These are phyloP conservation scores for Lamellibrachia luymesi DNA, from an alignment of 1,140 invertebrate species.

Conservation along the genomic window DNA sequence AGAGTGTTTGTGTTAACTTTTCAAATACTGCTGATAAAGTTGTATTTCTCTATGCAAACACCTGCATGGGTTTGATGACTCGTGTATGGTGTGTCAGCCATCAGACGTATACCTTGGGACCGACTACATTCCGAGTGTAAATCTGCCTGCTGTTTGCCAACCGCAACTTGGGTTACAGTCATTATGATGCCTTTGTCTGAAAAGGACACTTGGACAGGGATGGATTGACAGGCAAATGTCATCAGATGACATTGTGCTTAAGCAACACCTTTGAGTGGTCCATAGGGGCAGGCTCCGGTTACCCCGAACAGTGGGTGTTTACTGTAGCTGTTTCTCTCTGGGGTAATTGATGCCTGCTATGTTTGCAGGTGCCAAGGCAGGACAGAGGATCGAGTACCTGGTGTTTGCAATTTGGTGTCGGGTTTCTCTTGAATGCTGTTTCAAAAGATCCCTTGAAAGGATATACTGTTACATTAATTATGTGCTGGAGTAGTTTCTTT, in stretches of 20 bases:
- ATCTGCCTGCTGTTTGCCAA: not conserved
- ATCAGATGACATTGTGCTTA: not conserved
- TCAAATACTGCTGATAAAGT: not conserved
- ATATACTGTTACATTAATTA: not conserved
- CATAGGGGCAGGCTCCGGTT: not conserved
- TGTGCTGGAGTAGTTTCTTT: not conserved
- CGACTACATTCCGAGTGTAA: not conserved
- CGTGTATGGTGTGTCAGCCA: not conserved
- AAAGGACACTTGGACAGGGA: not conserved
- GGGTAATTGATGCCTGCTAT: constrained; percentile 4
- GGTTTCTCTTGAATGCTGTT: not conserved
- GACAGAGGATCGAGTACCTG: not conserved
- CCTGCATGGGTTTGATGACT: not conserved
- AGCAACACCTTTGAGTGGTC: not conserved
- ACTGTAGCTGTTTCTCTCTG: not conserved
- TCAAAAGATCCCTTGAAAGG: not conserved
- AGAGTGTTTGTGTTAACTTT: not conserved
- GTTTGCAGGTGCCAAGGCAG: not conserved
- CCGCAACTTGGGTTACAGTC: not conserved
- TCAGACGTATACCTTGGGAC: not conserved
- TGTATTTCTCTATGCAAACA: not conserved
- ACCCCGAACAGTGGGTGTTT: not conserved
- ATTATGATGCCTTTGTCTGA: constrained; percentile 1
- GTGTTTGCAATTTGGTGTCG: not conserved
- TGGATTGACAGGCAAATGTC: not conserved